Base-by-base conservation (phyloP, 2,797 vertebrate species). In the Ficedula albicollis region DNA sequence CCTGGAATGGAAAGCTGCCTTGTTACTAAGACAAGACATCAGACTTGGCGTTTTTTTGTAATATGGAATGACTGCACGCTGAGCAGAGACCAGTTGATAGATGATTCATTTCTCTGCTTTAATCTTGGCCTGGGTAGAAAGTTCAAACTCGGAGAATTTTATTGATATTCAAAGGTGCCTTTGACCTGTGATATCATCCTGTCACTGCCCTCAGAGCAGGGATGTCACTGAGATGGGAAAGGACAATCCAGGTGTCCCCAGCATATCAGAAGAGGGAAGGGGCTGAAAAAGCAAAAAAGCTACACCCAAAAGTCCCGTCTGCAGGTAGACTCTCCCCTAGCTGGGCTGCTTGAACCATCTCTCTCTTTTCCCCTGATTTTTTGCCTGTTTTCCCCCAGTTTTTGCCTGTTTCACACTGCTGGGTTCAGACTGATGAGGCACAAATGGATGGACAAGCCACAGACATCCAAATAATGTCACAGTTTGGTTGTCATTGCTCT, bases 401-500 rank as follows among this genome's bases (percentile, higher is more conserved):
- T 41, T 41, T 44, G n/a, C 36, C 43, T 0, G 6, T 63, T 48
- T 82, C 16, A 7, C 36, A 8, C 13, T 19, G 23, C 12, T 41
- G 21, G 51, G 8, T 18, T 59, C 56, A 46, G 38, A 13, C 0
- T 25, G 55, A 8, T 27, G 39, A 25, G 19, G 43, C 78, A 36
- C 55, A 49, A 23, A 32, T 8, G 4, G 19, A 30, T 0, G 10
- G 10, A 2, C 20, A 54, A 76, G 6, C 23, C 27, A 29, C 5
- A 29, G 10, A 4, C 26, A 38, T 0, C 22, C 25, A 52, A 80
- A 30, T 15, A 32, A 58, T 4, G 2, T 15, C 41, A 21, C 34
- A 0, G 9, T 12, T 12, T 2, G 6, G 10, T 6, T 25, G 5
- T 12, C 56, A 7, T 3, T 20, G 25, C 30, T 10, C 18, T 0